These are phyloP conservation scores for Netelia virgata DNA, from an alignment of 2,888 invertebrate genomes.

Conservation along the genomic window DNA sequence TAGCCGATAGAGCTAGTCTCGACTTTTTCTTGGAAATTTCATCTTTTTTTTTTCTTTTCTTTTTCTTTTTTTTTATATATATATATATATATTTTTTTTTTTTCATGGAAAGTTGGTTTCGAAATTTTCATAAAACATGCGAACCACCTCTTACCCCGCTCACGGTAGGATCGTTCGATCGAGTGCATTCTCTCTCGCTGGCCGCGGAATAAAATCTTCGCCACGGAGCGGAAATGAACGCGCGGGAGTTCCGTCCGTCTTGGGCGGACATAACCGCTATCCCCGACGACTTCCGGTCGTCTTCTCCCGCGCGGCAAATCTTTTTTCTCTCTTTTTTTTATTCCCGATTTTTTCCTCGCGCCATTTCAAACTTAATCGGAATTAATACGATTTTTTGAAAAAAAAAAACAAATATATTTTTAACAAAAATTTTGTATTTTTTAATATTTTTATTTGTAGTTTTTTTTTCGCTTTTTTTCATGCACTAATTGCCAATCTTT, in stretches of 20 bases:
- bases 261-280: constrained; percentile 44
- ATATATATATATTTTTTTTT: too few relatives aligned
- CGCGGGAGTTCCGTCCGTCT: constrained; percentile 53
- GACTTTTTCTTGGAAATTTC: constrained; percentile 3
- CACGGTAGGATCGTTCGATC: constrained; percentile 48
- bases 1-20: constrained; percentile 66
- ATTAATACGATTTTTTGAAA: too few relatives aligned
- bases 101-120: constrained; percentile 64
- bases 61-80: too few relatives aligned
- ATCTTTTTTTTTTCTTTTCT: too few relatives aligned
- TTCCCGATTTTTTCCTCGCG: background rate
- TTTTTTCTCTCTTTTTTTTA: background rate
- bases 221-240: constrained; percentile 59
- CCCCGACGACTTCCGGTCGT: constrained; percentile 48
- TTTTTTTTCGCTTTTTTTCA: too few relatives aligned
- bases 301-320: too few relatives aligned
- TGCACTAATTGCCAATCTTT: too few relatives aligned
- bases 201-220: constrained; percentile 53
- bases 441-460: too few relatives aligned
- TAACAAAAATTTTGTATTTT: too few relatives aligned
- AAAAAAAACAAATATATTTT: too few relatives aligned
- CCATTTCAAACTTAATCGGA: background rate
- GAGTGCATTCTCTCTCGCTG: constrained; percentile 34
- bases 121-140: constrained; percentile 60
- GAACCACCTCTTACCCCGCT: background rate